A percentile compares a stretch with the other conserved stretches of the same genome.
Conservation (phyloP, 1,140 invertebrate genomes). For the Oryctes rhinoceros region DNA sequence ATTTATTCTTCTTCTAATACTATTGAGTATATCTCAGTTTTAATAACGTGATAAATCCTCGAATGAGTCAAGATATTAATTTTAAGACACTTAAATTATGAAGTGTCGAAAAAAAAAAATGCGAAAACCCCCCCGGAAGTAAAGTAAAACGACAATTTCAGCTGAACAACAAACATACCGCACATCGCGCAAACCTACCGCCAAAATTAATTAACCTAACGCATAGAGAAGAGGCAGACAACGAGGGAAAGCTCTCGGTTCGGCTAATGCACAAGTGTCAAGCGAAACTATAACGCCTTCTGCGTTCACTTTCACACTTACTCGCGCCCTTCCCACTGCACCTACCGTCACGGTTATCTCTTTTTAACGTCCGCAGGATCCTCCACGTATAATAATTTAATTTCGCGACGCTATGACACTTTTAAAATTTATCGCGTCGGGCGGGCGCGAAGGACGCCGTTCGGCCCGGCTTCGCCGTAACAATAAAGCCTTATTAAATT, state of each 20-base stretch:
- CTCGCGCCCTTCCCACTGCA: neutral
- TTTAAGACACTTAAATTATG: too few species aligned
- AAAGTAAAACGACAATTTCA: too few species aligned
- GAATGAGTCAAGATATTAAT: too few species aligned
- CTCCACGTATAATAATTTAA: slow-evolving; percentile 15
- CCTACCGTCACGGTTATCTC: neutral
- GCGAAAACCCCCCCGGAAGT: too few species aligned
- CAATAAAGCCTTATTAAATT: slow-evolving; percentile 12
- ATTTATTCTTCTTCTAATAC: too few species aligned
- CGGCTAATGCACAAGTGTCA: neutral
- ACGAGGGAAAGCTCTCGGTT: neutral
- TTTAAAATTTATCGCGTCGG: slow-evolving; percentile 4
- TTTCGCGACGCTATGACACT: neutral
- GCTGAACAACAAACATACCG: neutral
- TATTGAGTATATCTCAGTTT: too few species aligned
- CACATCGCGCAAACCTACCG: neutral
- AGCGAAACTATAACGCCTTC: neutral
- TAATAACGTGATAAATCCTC: too few species aligned
- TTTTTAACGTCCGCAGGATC: neutral
- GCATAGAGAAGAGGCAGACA: neutral
- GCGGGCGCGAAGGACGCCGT: neutral
- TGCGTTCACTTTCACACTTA: neutral
- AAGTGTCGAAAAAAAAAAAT: too few species aligned
- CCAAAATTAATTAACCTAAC: neutral
- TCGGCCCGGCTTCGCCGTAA: neutral